Evolutionary conservation across 2,797 vertebrate species (phyloP).

Genomic region (Halcyon badia): DNA sequence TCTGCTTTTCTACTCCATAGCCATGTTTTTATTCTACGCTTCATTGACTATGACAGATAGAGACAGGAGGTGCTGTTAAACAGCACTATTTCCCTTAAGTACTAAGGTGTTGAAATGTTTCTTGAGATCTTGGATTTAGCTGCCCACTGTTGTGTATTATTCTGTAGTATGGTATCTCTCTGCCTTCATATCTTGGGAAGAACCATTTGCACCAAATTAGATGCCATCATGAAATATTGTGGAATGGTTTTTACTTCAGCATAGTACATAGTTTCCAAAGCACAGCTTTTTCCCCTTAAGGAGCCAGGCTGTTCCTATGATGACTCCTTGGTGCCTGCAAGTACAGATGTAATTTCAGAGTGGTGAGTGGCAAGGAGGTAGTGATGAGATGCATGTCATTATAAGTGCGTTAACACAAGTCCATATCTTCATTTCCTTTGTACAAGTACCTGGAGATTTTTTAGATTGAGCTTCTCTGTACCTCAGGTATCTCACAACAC

Average conservation of each 20-base stretch:
- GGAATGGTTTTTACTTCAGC: not conserved
- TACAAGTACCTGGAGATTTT: not conserved
- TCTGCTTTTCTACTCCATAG: not conserved
- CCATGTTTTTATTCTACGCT: not conserved
- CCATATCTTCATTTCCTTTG: not conserved
- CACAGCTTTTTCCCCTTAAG: not conserved
- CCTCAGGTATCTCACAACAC: fast-evolving
- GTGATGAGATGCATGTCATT: not conserved
- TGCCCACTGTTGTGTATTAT: fast-evolving
- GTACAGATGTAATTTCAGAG: not conserved
- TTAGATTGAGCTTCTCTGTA: not conserved
- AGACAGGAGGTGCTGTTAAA: not conserved
- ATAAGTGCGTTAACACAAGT: not conserved
- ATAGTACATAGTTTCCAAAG: not conserved
- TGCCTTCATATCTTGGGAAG: not conserved
- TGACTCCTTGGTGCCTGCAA: not conserved
- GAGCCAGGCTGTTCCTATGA: not conserved
- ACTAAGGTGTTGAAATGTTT: not conserved
- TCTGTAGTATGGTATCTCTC: not conserved
- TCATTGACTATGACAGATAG: not conserved
- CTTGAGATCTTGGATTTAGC: not conserved
- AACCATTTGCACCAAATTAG: not conserved
- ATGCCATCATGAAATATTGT: not conserved
- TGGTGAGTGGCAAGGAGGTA: not conserved
- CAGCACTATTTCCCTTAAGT: fast-evolving